These are phyloP conservation scores for Petrophora chlorosata DNA, from an alignment of 2,888 invertebrate species.

Conservation along the genomic window DNA sequence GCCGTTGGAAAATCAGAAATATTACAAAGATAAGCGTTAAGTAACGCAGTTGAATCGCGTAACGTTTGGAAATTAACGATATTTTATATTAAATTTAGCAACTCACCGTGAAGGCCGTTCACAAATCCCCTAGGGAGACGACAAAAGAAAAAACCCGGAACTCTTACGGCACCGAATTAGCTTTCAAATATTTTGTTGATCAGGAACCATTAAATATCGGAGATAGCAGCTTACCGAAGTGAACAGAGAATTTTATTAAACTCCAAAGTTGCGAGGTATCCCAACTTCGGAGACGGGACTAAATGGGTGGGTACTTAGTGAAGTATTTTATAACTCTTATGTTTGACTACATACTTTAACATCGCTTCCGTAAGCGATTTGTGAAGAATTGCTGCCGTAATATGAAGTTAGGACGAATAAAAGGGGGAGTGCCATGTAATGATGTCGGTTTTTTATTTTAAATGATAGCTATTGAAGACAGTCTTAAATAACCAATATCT, in stretches of 20 bases:
- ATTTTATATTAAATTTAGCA: too few species aligned
- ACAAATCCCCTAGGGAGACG: too few species aligned
- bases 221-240: slow-evolving; percentile 19
- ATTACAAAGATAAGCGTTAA: too few species aligned
- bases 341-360: slow-evolving; percentile 37
- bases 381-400: slow-evolving; percentile 15
- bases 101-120: too few species aligned
- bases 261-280: slow-evolving; percentile 55
- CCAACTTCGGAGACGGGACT: slow-evolving; percentile 57
- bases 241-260: slow-evolving; percentile 59
- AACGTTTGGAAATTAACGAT: too few species aligned
- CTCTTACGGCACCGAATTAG: slow-evolving; percentile 6
- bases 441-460: too few species aligned
- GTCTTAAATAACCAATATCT: too few species aligned
- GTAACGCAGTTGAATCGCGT: too few species aligned
- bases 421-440: too few species aligned
- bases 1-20: too few species aligned
- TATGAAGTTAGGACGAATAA: too few species aligned
- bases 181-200: slow-evolving; percentile 22
- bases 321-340: slow-evolving; percentile 53
- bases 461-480: too few species aligned
- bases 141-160: not conserved
- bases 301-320: slow-evolving; percentile 34
- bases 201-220: slow-evolving; percentile 24
- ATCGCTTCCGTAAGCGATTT: slow-evolving; percentile 23